phyloP scores from a whole-genome alignment of 30 jellyfish, hydroid and myxozoan genomes.

The Aurelia sp. region DNA sequence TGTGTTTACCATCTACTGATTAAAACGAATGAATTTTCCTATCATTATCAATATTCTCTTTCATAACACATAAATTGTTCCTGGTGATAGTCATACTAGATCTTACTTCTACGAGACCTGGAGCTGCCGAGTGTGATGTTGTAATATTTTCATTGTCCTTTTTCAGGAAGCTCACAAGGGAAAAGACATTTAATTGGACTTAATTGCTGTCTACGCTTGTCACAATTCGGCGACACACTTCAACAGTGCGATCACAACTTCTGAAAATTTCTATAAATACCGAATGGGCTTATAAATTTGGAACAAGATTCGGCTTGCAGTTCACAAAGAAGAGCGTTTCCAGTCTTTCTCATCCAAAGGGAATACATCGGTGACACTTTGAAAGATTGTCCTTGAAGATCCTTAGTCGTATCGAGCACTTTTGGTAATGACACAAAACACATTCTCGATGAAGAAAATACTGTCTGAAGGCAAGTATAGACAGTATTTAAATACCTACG shows the following conservation, averaged over 20 bases:
- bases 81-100: too few species aligned
- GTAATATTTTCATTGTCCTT: constrained; percentile 19
- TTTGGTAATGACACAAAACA: constrained; percentile 80
- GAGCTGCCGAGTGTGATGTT: background rate
- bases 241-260: constrained; percentile 48
- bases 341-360: too few species aligned
- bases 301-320: background rate
- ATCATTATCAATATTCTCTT: too few species aligned
- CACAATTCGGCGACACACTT: constrained; percentile 71
- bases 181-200: constrained; percentile 44
- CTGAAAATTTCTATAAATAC: constrained; percentile 38
- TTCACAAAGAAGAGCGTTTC: background rate
- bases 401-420: background rate
- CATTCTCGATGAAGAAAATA: constrained; percentile 89
- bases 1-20: background rate
- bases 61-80: too few species aligned
- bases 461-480: constrained; percentile 55
- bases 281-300: background rate
- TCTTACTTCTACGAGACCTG: too few species aligned
- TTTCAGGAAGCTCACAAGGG: constrained; percentile 56
- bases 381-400: background rate
- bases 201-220: constrained; percentile 54
- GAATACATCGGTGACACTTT: background rate
- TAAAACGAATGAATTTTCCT: too few species aligned
- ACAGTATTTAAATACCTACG: too few species aligned